These are phyloP conservation scores for Heterodera schachtii DNA, from an alignment of 1,140 invertebrate species.

Conservation along the genomic window DNA sequence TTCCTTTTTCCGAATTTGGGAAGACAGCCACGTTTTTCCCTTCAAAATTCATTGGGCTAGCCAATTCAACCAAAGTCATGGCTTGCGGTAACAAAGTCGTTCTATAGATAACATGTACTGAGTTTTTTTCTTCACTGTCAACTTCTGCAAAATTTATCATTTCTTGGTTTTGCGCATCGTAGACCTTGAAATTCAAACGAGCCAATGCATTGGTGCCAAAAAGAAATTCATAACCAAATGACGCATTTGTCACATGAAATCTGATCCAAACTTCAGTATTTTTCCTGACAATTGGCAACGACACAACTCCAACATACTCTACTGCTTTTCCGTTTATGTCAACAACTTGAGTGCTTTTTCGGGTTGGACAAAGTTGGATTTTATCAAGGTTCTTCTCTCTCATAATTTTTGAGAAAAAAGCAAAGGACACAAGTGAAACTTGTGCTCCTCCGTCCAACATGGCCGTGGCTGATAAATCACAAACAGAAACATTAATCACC, in stretches of 20 bases:
- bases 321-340: not conserved
- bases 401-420: not conserved
- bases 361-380: not conserved
- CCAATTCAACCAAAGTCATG: not conserved
- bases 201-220: constrained; percentile 13
- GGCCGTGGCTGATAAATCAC: not conserved
- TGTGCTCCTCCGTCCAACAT: constrained; percentile 1
- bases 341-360: not conserved
- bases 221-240: not conserved
- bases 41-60: not conserved
- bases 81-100: not conserved
- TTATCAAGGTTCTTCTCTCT: not conserved
- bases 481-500: not conserved
- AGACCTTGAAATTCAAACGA: not conserved
- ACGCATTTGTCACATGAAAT: not conserved
- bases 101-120: constrained; percentile 2
- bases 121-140: not conserved
- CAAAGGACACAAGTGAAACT: not conserved
- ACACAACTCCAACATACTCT: not conserved
- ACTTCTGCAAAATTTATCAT: not conserved
- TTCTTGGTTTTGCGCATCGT: not conserved
- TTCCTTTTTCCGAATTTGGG: not conserved
- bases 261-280: not conserved
- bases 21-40: not conserved
- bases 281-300: not conserved